Percentiles rank a stretch among this genome's conserved stretches.
Conservation (phyloP, 2,797 vertebrate genomes). For the Pelochelys cantorii region DNA sequence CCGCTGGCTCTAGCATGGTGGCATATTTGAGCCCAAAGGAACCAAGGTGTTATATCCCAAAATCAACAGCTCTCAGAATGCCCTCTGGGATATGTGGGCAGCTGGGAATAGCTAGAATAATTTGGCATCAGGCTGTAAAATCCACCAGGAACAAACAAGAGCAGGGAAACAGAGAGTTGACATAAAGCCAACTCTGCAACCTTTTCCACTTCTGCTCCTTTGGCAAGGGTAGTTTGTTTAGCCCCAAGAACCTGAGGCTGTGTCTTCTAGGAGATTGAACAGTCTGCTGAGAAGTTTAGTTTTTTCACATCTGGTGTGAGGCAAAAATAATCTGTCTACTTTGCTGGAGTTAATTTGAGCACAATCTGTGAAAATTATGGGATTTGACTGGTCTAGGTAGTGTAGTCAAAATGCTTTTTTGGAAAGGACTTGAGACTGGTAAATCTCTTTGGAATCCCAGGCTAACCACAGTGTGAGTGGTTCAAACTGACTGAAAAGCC, state of each 20-base stretch:
- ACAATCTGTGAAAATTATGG: neutral
- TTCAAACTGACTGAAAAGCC: neutral
- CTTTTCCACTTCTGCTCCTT: neutral
- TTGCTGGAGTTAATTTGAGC: fast-evolving
- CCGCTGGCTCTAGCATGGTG: fast-evolving
- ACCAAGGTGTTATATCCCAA: fast-evolving
- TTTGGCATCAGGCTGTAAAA: neutral
- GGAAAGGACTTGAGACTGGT: neutral
- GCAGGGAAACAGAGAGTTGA: neutral
- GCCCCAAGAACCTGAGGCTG: neutral
- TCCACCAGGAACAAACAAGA: fast-evolving
- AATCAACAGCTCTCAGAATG: fast-evolving
- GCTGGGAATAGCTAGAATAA: neutral
- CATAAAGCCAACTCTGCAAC: neutral
- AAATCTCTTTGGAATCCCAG: neutral
- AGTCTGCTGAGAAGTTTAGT: fast-evolving
- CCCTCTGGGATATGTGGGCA: fast-evolving
- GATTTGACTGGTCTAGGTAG: neutral
- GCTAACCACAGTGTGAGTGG: neutral
- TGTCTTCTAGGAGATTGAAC: neutral
- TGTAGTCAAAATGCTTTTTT: neutral
- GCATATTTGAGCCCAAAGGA: neutral
- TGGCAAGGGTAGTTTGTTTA: fast-evolving
- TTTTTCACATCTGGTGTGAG: neutral
- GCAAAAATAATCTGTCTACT: neutral